A percentile compares a stretch with the other conserved stretches of the same genome.
phyloP scores from a whole-genome alignment of 2,888 invertebrate species.

The Cheilosia soror region DNA sequence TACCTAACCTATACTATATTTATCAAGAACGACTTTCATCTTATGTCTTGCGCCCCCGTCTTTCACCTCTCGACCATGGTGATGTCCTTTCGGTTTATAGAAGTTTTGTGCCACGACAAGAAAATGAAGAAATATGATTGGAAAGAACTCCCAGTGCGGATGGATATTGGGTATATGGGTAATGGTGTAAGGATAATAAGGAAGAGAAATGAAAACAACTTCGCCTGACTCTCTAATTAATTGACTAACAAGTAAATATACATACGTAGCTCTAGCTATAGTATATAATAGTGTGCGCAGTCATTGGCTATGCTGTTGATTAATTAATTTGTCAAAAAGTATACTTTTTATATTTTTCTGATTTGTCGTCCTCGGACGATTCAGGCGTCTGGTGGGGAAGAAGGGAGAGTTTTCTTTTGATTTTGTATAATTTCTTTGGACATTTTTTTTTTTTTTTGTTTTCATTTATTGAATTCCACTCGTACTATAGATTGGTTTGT shows the following conservation, averaged over 20 bases:
- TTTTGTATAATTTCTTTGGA: conserved; percentile 12
- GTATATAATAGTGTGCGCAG: conserved; percentile 48
- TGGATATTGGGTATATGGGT: neutral
- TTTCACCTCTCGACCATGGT: neutral
- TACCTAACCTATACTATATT: no score
- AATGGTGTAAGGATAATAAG: conserved; percentile 13
- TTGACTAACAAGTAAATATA: conserved; percentile 62
- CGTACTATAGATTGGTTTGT: neutral
- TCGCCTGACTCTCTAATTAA: conserved; percentile 60
- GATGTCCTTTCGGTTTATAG: neutral
- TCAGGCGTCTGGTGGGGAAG: neutral
- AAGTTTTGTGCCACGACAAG: conserved; percentile 8
- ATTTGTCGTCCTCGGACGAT: conserved; percentile 25
- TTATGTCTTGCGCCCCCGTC: neutral
- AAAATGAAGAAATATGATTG: conserved; percentile 63
- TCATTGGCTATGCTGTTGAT: conserved; percentile 47
- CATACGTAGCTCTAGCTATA: conserved; percentile 4
- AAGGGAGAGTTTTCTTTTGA: conserved; percentile 18
- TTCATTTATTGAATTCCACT: conserved; percentile 23
- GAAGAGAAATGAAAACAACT: conserved; percentile 53
- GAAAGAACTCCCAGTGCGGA: conserved; percentile 13
- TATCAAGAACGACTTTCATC: conserved; percentile 19
- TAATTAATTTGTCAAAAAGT: conserved; percentile 60
- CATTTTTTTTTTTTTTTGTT: neutral
- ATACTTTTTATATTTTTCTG: conserved; percentile 33